Base-by-base conservation (phyloP, 2,888 invertebrate species). In the Prionchulus punctatus region DNA sequence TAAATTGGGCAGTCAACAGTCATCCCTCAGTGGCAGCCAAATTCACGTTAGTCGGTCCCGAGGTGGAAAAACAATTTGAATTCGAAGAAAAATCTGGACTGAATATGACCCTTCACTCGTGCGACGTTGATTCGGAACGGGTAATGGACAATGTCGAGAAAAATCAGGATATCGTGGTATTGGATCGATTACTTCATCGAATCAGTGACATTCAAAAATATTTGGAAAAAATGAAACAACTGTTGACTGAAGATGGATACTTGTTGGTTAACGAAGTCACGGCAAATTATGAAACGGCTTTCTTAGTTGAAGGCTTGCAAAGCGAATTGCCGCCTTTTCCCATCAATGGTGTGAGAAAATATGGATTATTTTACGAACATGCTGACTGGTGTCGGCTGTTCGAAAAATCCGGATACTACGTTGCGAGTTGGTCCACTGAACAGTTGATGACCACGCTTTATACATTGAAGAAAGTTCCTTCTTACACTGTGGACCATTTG, bases 211-310 rank as follows among this genome's bases (percentile, higher is more conserved):
- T 67, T 7, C 60, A 53, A 1, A 62, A 60, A 26, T 70, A 63
- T 57, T 61, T 69, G 47, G 53, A 64, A 45, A 59, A 62, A 1
- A 58, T 64, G 58, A 62, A 61, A 3, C 21, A 25, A 25, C 53
- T 69, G 31, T 59, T 70, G 36, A 62, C 67, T 12, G 71, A 72
- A 3, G 69, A 71, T 56, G 75, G 75, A 2, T 73, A 76, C 62
- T 56, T 72, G 26, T 62, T 76, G 55, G 64, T 76, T 4, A 65
- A 69, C 54, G 76, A 75, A 64, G 63, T 68, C 27, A 74, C 74
- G 1, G 58, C 63, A 26, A 70, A 74, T 61, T 68, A 69, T 48
- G 61, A 57, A 31, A 21, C 50, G 28, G 50, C 50, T 12, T 49
- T 49, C 30, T 4, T 30, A n/a, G n/a, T 42, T 12, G 42, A 42